Base-by-base conservation (phyloP, 1,140 invertebrate genomes). In the Nasonia vitripennis region DNA sequence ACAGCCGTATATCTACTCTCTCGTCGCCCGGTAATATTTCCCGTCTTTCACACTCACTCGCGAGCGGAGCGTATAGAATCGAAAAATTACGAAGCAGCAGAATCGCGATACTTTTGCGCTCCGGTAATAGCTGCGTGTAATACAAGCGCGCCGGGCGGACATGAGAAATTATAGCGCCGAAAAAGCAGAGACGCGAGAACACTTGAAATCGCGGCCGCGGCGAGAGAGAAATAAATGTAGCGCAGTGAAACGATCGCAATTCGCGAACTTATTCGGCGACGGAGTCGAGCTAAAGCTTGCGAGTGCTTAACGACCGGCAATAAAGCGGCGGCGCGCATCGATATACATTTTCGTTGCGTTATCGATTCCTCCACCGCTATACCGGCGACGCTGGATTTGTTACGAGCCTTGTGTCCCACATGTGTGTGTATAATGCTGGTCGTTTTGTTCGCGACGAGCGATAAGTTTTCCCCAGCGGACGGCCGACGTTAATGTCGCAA, bases 221-320 rank as follows among this genome's bases (percentile, higher is more conserved):
- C 34, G 5, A 37, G 68, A 67, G 71, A 45, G 78, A 85, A 85
- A 85, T 85, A 85, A 85, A 85, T 81, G 84, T 81, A 27, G 84
- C 78, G 77, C 78, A 68, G 12, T 48, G 84, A 84, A 84, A 84
- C 77, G 83, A 84, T 79, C 78, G 84, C 78, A 85, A 85, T 81
- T 81, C 70, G 70, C 70, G n/a, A 85, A 85, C 78, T 81, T 80
- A 67, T 74, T 48, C 68, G 75, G 34, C 83, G 70, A 27, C 83
- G 55, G 68, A 23, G 48, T n/a, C 68, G 68, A 71, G 17, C 34
- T 2, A 37, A 20, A 48, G 17, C 75, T 48, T 41, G 77, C 68
- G n/a, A 74, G 68, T 48, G 84, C 84, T 85, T 85, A 85, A 85
- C 79, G 84, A 85, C 73, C 84, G 62, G 84, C 84, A 81, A 81